Base-by-base conservation (phyloP, 64 coral and sea anemone species). In the Stichodactyla helianthus region DNA sequence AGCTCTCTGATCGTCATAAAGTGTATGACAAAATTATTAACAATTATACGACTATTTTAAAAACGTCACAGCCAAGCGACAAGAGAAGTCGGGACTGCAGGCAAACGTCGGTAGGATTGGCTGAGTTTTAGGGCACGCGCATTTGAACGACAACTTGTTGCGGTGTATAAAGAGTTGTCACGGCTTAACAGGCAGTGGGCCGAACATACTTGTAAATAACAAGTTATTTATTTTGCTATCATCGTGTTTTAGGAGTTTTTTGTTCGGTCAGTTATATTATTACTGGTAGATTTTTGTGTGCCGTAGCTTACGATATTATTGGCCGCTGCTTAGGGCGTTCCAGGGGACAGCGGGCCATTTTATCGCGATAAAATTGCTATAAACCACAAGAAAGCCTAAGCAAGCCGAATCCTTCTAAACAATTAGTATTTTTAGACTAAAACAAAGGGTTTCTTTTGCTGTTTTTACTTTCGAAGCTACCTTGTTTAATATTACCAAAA, bases 201-300 rank as follows among this genome's bases (percentile, higher is more conserved):
- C n/a, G 68, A 28, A 74, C 68, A 11, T n/a, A 74, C 68, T 74
- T 74, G 25, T 74, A 27, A n/a, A 19, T 74, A 74, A 74, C 12
- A 74, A 74, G 23, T 74, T 74, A 74, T 74, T 74, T 11, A 14
- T 31, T 74, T 74, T 68, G 63, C n/a, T 68, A 68, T 68, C 63
- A 25, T 7, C n/a, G n/a, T 68, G 63, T 25, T 20, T 68, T 50
- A 79, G 77, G 44, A 79, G 10, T 50, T 79, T 44, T 44, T 44
- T 44, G 35, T 81, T 53, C 12, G 31, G 52, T 54, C 17, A 16
- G 78, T 81, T 51, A 28, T 50, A 81, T 54, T 79, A 79, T 35
- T 52, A 28, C 50, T 52, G 51, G 51, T 51, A 81, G 78, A 81
- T 8, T 50, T 20, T 15, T 17, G 52, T 54, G 15, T 54, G 52